phyloP scores from a whole-genome alignment of 2,888 invertebrate species.

The Sarcophaga carnaria region DNA sequence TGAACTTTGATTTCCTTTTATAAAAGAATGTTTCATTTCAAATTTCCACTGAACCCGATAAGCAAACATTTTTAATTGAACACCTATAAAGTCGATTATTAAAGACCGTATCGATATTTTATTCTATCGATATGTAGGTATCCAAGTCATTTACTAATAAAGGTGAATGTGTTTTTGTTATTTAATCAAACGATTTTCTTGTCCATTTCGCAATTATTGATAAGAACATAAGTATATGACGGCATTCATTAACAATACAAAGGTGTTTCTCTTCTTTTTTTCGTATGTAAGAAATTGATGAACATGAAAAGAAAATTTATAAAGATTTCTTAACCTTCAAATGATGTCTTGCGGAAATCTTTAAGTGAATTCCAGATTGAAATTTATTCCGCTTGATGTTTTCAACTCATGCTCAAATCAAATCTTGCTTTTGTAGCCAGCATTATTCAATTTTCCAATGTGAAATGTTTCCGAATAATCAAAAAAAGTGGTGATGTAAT shows the following conservation, averaged over 20 bases:
- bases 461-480: too few relatives aligned
- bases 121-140: background rate
- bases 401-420: too few relatives aligned
- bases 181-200: background rate
- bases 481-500: too few relatives aligned
- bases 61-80: background rate
- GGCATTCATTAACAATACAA: background rate
- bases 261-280: background rate
- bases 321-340: too few relatives aligned
- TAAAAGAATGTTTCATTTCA: background rate
- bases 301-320: too few relatives aligned
- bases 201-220: background rate
- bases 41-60: background rate
- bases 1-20: conserved; percentile 30
- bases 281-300: too few relatives aligned
- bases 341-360: too few relatives aligned
- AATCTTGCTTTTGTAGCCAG: too few relatives aligned
- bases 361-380: too few relatives aligned
- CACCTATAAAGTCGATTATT: background rate
- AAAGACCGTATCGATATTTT: background rate
- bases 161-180: background rate
- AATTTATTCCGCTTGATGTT: too few relatives aligned
- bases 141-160: background rate
- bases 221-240: background rate
- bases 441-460: too few relatives aligned